Conservation (phyloP, 2,113 vertebrate species). For the Onychorhynchus coronatus region DNA sequence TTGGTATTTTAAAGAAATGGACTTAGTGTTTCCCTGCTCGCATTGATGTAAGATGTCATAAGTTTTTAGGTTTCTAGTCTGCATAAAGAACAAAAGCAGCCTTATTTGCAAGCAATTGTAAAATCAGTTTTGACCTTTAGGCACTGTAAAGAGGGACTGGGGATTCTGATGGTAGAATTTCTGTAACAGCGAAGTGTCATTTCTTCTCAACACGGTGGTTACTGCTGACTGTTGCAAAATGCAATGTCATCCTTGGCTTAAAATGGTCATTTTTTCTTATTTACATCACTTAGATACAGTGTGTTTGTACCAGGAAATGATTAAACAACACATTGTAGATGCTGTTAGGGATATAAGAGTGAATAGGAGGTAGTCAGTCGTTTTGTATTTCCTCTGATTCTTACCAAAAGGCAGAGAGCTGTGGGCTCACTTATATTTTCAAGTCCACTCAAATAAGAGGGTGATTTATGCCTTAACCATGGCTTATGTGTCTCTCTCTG, state of each 20-base stretch:
- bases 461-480: neutral
- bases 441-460: neutral
- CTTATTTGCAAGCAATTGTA: neutral
- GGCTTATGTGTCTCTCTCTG: neutral
- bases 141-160: neutral
- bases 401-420: neutral
- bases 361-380: neutral
- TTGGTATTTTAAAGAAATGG: neutral
- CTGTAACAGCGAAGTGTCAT: neutral
- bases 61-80: neutral
- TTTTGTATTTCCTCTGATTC: neutral
- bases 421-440: neutral
- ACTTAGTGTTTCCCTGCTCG: neutral
- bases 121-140: neutral
- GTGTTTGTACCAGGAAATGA: neutral
- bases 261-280: neutral
- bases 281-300: neutral
- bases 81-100: neutral
- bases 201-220: neutral
- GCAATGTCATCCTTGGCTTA: neutral
- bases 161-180: neutral
- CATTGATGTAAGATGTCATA: neutral
- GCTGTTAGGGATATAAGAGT: neutral
- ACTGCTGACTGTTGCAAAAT: neutral
- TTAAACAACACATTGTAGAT: neutral